Base-by-base conservation (phyloP, 2,888 invertebrate genomes). In the Apantesis nais region DNA sequence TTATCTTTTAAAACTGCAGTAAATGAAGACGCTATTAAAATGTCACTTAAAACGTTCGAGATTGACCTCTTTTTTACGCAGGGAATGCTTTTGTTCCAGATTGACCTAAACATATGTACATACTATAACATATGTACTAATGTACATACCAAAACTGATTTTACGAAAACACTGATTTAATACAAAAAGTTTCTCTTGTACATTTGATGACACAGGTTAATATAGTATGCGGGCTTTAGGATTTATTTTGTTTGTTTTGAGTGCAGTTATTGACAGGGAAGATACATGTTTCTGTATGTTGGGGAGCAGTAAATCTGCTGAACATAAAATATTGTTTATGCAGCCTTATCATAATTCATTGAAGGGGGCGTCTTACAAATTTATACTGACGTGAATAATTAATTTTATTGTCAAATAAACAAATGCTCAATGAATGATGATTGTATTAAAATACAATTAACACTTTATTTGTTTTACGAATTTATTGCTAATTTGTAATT, bases 321-420 rank as follows among this genome's bases (percentile, higher is more conserved):
- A 73, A 76, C 81, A 82, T 81, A 83, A 67, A 67, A 67, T 67
- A 67, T 60, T 61, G 67, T 52, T 48, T 84, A 78, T 83, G 85
- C 85, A 86, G 81, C 81, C 81, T 85, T 85, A 84, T 88, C 86
- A 89, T 90, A 89, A 89, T 85, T 90, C 85, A 89, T 78, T 75
- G 74, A 78, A 81, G 82, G 84, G n/a, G 85, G 80, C 83, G 85
- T 82, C 72, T 80, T 81, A 83, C 78, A 83, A 29, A 82, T 85
- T 79, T 85, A 84, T 86, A 84, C 82, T 86, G 85, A 73, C 75
- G 82, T 77, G 79, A 83, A 86, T 88, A 87, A 91, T 92, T 89
- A 89, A 91, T 92, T 90, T 90, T 88, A 86, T 88, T 88, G 86
- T 81, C 86, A 88, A 87, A 88, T 80, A 79, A 83, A 86, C 82